Percentiles rank a stretch among this genome's conserved stretches.
These are phyloP conservation scores for Leptopilina drosophilae DNA, from an alignment of 2,888 invertebrate genomes.

Conservation along the genomic window DNA sequence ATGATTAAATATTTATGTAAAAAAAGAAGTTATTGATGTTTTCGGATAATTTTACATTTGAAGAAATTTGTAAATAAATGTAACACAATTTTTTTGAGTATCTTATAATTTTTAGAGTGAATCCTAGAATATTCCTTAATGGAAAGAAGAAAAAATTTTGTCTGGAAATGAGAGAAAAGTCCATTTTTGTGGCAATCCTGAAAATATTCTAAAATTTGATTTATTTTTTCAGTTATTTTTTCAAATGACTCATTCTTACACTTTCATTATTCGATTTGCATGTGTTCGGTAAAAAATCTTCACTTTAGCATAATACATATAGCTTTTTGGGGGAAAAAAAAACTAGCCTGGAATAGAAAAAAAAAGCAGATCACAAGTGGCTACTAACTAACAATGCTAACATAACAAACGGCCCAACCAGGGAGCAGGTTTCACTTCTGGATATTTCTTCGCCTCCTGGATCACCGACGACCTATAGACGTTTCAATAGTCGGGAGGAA, in stretches of 20 bases:
- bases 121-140: too few species aligned
- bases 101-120: too few species aligned
- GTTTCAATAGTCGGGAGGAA: constrained; percentile 80
- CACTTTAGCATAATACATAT: constrained; percentile 14
- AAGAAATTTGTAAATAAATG: too few species aligned
- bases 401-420: constrained; percentile 74
- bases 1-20: too few species aligned
- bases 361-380: constrained; percentile 41
- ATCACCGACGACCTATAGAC: constrained; percentile 80
- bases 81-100: too few species aligned
- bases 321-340: constrained; percentile 4
- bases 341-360: constrained; percentile 31
- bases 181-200: too few species aligned
- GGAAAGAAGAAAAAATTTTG: too few species aligned
- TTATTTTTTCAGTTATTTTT: too few species aligned
- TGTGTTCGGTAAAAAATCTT: constrained; percentile 28
- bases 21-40: too few species aligned
- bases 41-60: too few species aligned
- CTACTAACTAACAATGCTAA: constrained; percentile 70
- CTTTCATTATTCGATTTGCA: constrained; percentile 28
- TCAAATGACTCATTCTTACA: not conserved
- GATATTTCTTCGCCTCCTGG: constrained; percentile 82
- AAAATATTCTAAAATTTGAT: too few species aligned
- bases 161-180: too few species aligned
- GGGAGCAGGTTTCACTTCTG: constrained; percentile 78